Conservation (phyloP, 1,140 invertebrate species). For the Trachymyrmex septentrionalis region DNA sequence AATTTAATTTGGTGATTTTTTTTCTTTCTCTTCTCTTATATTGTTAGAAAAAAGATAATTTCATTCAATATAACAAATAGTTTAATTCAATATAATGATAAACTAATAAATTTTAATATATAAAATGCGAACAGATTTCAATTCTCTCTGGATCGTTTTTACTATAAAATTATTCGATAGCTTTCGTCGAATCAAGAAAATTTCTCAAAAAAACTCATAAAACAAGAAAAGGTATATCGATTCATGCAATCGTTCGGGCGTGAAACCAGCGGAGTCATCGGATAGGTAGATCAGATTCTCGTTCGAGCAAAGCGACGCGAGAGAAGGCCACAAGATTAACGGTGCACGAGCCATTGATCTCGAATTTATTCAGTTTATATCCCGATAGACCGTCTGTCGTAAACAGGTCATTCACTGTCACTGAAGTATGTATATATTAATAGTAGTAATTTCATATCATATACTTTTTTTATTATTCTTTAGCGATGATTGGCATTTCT, state of each 20-base stretch:
- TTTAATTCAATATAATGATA: neutral
- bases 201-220: slow-evolving; percentile 32
- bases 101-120: neutral
- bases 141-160: slow-evolving; percentile 29
- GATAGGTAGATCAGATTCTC: slow-evolving; percentile 51
- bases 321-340: slow-evolving; percentile 33
- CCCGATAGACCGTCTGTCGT: neutral
- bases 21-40: neutral
- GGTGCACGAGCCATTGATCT: slow-evolving; percentile 46
- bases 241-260: slow-evolving; percentile 40
- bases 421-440: neutral
- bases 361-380: slow-evolving; percentile 50
- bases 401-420: slow-evolving; percentile 3
- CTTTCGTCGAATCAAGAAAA: slow-evolving; percentile 11
- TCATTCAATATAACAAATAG: neutral
- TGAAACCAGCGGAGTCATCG: slow-evolving; percentile 15
- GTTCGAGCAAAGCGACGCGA: slow-evolving; percentile 1
- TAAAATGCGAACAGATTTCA: neutral
- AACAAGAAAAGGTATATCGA: slow-evolving; percentile 46
- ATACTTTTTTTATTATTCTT: neutral
- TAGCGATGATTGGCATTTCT: neutral
- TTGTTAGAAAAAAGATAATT: neutral
- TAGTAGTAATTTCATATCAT: neutral
- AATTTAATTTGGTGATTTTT: neutral
- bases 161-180: slow-evolving; percentile 53